These are phyloP conservation scores for Centruroides vittatus DNA, from an alignment of 1,140 invertebrate species.

Conservation along the genomic window DNA sequence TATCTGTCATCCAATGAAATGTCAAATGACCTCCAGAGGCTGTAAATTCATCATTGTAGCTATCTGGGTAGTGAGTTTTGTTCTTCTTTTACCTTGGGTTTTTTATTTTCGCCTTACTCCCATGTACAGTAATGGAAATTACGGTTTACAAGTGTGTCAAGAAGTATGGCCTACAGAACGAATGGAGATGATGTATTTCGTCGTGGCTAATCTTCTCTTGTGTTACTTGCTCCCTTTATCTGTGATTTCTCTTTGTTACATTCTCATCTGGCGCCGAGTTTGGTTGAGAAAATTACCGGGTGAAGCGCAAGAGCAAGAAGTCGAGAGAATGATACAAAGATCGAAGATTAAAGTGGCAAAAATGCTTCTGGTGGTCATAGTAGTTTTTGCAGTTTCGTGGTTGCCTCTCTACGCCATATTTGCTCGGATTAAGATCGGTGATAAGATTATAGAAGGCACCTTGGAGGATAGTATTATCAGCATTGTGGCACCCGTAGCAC, in stretches of 20 bases:
- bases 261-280: constrained; percentile 83
- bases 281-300: constrained; percentile 73
- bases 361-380: constrained; percentile 89
- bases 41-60: constrained; percentile 73
- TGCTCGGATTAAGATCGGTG: constrained; percentile 63
- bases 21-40: constrained; percentile 71
- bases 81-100: constrained; percentile 74
- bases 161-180: constrained; percentile 70
- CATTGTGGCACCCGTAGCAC: constrained; percentile 29
- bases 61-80: constrained; percentile 76
- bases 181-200: constrained; percentile 67
- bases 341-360: constrained; percentile 59
- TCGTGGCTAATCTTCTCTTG: constrained; percentile 72
- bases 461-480: constrained; percentile 13
- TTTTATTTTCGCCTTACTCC: constrained; percentile 72
- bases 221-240: constrained; percentile 88
- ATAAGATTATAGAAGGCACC: constrained; percentile 6
- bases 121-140: constrained; percentile 27
- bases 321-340: constrained; percentile 58
- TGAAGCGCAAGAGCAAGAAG: constrained; percentile 76
- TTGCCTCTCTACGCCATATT: constrained; percentile 84
- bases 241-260: constrained; percentile 80
- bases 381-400: constrained; percentile 89
- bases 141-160: constrained; percentile 45
- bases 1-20: constrained; percentile 85